phyloP scores from a whole-genome alignment of 2,797 vertebrate genomes.

The Pseudotriccus pelzelni region DNA sequence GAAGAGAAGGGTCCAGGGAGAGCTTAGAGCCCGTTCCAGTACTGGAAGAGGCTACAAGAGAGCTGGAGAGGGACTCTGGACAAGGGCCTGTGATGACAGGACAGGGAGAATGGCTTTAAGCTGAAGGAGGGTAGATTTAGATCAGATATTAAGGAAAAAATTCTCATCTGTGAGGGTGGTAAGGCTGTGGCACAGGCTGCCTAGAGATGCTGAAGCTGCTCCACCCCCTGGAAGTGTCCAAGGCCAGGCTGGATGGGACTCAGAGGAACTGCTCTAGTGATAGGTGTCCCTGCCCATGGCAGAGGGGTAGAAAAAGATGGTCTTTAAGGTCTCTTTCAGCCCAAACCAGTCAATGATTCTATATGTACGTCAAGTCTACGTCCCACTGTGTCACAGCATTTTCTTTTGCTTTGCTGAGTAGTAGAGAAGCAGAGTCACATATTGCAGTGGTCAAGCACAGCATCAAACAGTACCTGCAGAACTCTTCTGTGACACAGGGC shows the following conservation, averaged over 20 bases:
- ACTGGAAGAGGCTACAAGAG: neutral
- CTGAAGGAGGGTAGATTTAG: neutral
- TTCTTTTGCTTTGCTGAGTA: neutral
- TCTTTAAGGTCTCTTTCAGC: neutral
- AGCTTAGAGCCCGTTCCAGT: neutral
- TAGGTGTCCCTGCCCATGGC: neutral
- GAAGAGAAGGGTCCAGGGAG: neutral
- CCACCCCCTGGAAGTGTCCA: neutral
- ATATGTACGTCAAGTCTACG: neutral
- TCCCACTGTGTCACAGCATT: neutral
- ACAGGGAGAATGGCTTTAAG: neutral
- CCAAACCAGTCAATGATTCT: neutral
- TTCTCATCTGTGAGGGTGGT: neutral
- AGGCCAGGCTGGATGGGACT: neutral
- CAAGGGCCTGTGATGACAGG: neutral
- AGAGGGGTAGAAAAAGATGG: neutral
- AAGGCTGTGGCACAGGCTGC: neutral
- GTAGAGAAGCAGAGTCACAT: neutral
- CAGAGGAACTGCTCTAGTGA: neutral
- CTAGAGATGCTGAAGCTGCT: neutral
- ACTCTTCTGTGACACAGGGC: constrained; percentile 85
- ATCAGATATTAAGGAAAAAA: neutral
- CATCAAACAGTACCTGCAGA: constrained; percentile 84
- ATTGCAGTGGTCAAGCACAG: neutral
- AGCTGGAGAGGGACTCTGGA: neutral